phyloP scores from a whole-genome alignment of 1,140 invertebrate species.

The Drosophila obscura region DNA sequence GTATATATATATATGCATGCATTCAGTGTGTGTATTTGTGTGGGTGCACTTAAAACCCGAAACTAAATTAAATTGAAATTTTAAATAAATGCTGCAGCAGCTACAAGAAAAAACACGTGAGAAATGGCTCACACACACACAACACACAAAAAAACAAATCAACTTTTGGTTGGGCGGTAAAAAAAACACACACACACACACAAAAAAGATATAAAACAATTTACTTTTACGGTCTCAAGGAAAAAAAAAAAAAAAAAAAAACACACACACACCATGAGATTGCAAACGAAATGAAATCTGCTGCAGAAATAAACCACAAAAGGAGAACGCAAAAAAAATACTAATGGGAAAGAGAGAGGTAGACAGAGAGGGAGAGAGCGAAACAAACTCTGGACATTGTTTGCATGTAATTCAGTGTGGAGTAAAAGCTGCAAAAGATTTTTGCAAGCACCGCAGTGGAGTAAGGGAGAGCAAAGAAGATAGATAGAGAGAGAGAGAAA shows the following conservation, averaged over 20 bases:
- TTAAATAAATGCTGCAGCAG: conserved; percentile 66
- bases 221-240: conserved; percentile 56
- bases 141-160: conserved; percentile 32
- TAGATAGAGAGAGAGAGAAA: background rate
- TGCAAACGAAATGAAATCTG: conserved; percentile 78
- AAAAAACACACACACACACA: conserved; percentile 9
- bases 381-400: conserved; percentile 50
- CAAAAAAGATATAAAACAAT: conserved; percentile 71
- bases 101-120: conserved; percentile 55
- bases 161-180: conserved; percentile 39
- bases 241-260: conserved; percentile 14
- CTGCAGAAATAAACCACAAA: conserved; percentile 68
- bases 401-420: conserved; percentile 56
- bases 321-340: conserved; percentile 4
- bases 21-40: conserved; percentile 8
- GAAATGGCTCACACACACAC: conserved; percentile 53
- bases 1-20: conserved; percentile 9
- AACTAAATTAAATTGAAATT: conserved; percentile 83
- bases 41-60: conserved; percentile 70
- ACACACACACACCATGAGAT: conserved; percentile 27
- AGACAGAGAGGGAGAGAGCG: conserved; percentile 25
- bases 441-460: conserved; percentile 63
- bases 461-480: background rate
- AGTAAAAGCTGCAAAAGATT: conserved; percentile 53
- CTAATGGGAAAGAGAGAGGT: conserved; percentile 3